Conservation (phyloP, 1,140 invertebrate genomes). For the Trachymyrmex cornetzi region DNA sequence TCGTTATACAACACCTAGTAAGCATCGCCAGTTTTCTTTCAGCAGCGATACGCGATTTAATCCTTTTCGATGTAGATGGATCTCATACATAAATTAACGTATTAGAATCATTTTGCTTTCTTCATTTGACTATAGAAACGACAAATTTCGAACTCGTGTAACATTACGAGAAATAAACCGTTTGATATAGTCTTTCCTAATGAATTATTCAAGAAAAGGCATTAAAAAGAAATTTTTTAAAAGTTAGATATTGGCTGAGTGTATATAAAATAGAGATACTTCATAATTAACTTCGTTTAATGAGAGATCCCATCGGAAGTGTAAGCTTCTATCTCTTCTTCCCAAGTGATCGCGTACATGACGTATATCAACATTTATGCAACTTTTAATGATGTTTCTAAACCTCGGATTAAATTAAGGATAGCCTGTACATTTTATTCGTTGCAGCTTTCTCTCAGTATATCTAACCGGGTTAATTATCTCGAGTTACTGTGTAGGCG, state of each 20-base stretch:
- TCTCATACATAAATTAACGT: slow-evolving; percentile 22
- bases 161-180: not conserved
- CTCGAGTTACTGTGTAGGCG: not conserved
- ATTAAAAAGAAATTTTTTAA: not conserved
- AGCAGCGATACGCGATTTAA: not conserved
- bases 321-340: not conserved
- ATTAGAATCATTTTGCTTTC: not conserved
- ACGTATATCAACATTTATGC: not conserved
- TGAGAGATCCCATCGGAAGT: not conserved
- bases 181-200: not conserved
- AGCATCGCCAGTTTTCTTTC: slow-evolving; percentile 14
- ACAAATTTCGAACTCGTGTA: not conserved
- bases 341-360: not conserved
- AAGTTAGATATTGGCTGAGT: not conserved
- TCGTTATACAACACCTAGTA: slow-evolving; percentile 14
- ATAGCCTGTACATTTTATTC: slow-evolving; percentile 3
- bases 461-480: slow-evolving; percentile 22
- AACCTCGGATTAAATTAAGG: slow-evolving; percentile 26
- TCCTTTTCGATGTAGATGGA: not conserved
- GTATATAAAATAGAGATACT: not conserved
- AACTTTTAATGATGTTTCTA: not conserved
- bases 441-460: not conserved
- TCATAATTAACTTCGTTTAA: not conserved
- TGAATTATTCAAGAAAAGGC: not conserved
- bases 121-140: not conserved